These are phyloP conservation scores for Chiroxiphia lanceolata DNA, from an alignment of 2,797 vertebrate genomes.

Conservation along the genomic window DNA sequence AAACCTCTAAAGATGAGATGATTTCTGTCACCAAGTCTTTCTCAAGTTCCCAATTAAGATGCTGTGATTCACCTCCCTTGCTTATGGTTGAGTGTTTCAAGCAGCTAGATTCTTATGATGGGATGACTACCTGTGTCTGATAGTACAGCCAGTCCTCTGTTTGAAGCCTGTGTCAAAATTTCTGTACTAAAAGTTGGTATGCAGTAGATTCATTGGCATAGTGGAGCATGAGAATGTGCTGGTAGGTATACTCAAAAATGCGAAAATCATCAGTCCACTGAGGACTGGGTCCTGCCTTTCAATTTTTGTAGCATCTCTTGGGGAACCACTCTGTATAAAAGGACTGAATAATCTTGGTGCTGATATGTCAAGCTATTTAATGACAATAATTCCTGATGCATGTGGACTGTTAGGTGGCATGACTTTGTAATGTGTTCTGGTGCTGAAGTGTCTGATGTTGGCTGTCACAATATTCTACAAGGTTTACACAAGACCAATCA, in stretches of 20 bases:
- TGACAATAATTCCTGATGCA: not conserved
- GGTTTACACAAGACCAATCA: not conserved
- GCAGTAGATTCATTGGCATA: not conserved
- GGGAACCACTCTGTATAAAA: not conserved
- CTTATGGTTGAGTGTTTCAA: not conserved
- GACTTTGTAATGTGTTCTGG: not conserved
- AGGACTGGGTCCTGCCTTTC: not conserved
- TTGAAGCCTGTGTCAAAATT: not conserved
- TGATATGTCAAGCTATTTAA: not conserved
- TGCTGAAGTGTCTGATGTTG: not conserved
- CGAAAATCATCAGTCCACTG: not conserved
- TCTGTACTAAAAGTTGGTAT: not conserved
- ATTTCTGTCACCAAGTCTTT: not conserved
- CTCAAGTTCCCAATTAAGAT: not conserved
- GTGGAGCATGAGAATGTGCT: not conserved
- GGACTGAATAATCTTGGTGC: not conserved
- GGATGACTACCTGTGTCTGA: not conserved
- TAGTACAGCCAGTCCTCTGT: not conserved
- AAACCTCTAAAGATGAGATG: not conserved
- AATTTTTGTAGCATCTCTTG: not conserved
- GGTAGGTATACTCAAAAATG: not conserved
- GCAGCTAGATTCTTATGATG: not conserved
- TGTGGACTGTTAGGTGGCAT: not conserved
- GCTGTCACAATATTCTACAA: not conserved
- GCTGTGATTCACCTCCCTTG: not conserved